A percentile compares a stretch with the other conserved stretches of the same genome.
Conservation (phyloP, 2,888 invertebrate genomes). For the Tryphoninae sp. region DNA sequence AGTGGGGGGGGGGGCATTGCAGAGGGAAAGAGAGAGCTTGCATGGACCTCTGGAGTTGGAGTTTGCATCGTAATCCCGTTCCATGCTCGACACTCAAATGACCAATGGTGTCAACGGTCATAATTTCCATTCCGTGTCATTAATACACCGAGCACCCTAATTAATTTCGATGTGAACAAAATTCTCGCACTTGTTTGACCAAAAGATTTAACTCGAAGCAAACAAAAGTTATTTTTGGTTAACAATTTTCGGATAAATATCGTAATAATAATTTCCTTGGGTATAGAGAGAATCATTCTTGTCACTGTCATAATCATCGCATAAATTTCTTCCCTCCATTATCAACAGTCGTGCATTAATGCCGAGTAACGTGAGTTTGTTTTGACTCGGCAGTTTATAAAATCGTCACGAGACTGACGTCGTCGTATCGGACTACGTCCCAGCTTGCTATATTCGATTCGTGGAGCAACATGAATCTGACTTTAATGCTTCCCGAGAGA, state of each 20-base stretch:
- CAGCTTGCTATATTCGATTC: too few relatives aligned
- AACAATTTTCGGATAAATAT: too few relatives aligned
- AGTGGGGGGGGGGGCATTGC: too few relatives aligned
- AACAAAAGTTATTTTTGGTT: too few relatives aligned
- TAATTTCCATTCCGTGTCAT: neutral
- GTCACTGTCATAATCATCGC: too few relatives aligned
- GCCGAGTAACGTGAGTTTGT: neutral
- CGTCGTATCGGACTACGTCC: constrained; percentile 4
- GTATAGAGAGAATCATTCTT: too few relatives aligned
- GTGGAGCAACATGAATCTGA: too few relatives aligned
- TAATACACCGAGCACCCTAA: constrained; percentile 6
- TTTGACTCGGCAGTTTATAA: constrained; percentile 13
- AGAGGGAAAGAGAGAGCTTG: neutral
- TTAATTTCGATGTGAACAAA: constrained; percentile 18
- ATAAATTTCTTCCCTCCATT: too few relatives aligned
- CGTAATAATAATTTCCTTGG: too few relatives aligned
- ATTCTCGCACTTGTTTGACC: constrained; percentile 1
- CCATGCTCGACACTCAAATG: constrained; percentile 35
- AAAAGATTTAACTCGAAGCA: neutral
- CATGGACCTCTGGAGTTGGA: constrained; percentile 32
- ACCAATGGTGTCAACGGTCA: constrained; percentile 33
- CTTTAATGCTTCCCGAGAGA: too few relatives aligned
- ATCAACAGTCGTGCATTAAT: neutral
- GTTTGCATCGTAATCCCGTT: constrained; percentile 29
- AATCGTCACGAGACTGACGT: constrained; percentile 12